A percentile compares a stretch with the other conserved stretches of the same genome.
Conservation (phyloP, 2,797 vertebrate species). For the Tamandua tetradactyla region DNA sequence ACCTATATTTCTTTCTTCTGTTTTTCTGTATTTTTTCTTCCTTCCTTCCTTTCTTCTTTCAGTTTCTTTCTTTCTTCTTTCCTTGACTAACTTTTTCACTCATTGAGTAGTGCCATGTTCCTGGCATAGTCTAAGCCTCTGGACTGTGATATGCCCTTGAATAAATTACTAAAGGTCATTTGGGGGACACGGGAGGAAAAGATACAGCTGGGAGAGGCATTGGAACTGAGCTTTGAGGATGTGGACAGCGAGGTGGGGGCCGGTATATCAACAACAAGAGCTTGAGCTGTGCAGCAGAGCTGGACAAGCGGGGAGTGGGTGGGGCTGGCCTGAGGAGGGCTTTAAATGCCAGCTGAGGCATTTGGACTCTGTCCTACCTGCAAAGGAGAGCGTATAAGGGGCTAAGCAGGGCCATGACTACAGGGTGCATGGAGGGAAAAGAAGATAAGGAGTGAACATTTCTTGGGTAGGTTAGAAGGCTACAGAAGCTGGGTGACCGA, state of each 20-base stretch:
- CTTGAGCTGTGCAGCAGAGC: not conserved
- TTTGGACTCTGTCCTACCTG: not conserved
- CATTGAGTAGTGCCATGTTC: not conserved
- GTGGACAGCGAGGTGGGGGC: not conserved
- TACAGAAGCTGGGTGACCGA: not conserved
- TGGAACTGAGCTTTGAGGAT: not conserved
- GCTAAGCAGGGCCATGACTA: not conserved
- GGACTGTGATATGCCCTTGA: not conserved
- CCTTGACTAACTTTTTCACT: not conserved
- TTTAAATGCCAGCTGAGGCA: not conserved
- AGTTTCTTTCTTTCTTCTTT: not conserved
- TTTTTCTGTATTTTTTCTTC: not conserved
- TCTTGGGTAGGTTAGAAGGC: not conserved
- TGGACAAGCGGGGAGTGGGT: not conserved
- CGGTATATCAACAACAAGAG: not conserved
- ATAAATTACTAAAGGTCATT: not conserved
- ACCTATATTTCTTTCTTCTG: not conserved
- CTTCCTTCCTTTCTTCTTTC: too few relatives aligned
- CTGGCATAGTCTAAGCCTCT: not conserved
- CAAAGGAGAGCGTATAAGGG: not conserved
- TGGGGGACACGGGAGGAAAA: accelerated
- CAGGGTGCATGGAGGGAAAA: not conserved
- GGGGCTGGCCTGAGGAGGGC: not conserved
- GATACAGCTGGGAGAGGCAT: not conserved
- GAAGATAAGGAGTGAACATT: not conserved